A percentile compares a stretch with the other conserved stretches of the same genome.
These are phyloP conservation scores for Antitype chi DNA, from an alignment of 2,888 invertebrate species.

Conservation along the genomic window DNA sequence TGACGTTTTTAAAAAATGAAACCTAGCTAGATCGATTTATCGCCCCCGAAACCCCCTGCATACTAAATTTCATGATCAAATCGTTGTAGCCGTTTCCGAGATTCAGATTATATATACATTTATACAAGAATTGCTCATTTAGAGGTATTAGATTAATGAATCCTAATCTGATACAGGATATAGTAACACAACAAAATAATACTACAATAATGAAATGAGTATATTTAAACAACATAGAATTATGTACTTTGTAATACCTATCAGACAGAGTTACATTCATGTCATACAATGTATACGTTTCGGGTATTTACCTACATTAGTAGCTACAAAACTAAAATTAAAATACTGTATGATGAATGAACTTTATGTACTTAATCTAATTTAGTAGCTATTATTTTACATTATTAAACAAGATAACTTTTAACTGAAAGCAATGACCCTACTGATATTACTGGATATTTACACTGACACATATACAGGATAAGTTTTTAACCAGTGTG, in stretches of 20 bases:
- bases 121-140: no score
- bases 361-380: constrained; percentile 12
- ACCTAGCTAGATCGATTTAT: no score
- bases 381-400: constrained; percentile 23
- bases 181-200: neutral
- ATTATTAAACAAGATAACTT: neutral
- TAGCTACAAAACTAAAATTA: constrained; percentile 13
- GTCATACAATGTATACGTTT: neutral
- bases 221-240: neutral
- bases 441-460: neutral
- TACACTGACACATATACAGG: no score
- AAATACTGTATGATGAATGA: constrained; percentile 17
- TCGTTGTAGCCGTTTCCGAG: no score
- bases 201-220: neutral
- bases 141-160: no score
- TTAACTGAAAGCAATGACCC: neutral
- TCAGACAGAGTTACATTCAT: neutral
- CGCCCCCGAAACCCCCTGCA: no score
- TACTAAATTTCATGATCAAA: no score
- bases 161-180: neutral
- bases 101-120: no score
- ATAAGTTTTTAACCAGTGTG: no score
- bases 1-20: no score
- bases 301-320: neutral
- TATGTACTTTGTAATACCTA: neutral